A percentile compares a stretch with the other conserved stretches of the same genome.
phyloP scores from a whole-genome alignment of 1,140 invertebrate genomes.

The Venustaconcha ellipsiformis region DNA sequence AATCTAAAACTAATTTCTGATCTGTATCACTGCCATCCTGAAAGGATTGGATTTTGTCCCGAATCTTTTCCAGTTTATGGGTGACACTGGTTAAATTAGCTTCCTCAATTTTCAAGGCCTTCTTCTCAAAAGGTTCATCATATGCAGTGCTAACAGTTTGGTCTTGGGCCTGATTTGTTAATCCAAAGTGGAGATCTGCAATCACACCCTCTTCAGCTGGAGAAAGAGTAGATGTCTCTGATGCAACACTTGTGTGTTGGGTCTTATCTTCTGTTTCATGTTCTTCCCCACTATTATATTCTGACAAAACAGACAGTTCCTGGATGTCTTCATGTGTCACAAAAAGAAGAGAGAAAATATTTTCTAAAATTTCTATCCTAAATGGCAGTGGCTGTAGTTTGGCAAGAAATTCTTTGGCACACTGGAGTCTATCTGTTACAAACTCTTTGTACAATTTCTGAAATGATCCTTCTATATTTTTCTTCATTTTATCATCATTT shows the following conservation, averaged over 20 bases:
- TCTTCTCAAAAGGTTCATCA: conserved; percentile 56
- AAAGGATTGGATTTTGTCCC: conserved; percentile 13
- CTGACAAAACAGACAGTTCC: conserved; percentile 39
- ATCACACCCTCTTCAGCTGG: conserved; percentile 23
- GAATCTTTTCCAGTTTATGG: conserved; percentile 19
- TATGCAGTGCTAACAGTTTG: conserved; percentile 32
- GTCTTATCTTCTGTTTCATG: conserved; percentile 33
- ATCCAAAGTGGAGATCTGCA: conserved; percentile 4
- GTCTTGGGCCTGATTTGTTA: neutral
- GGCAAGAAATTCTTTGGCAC: conserved; percentile 51
- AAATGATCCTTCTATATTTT: conserved; percentile 37
- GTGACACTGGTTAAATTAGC: conserved; percentile 14
- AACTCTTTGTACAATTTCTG: conserved; percentile 49
- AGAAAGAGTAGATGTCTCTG: conserved; percentile 16
- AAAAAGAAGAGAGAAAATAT: conserved; percentile 70
- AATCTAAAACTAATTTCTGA: conserved; percentile 26
- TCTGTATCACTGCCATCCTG: conserved; percentile 2
- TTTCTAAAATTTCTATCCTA: conserved; percentile 69
- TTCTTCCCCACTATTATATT: conserved; percentile 53
- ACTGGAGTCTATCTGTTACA: conserved; percentile 51
- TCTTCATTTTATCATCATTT: neutral
- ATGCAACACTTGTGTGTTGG: conserved; percentile 10
- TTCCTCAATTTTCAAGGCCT: neutral
- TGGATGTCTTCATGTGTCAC: conserved; percentile 62
- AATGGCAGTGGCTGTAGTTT: conserved; percentile 65